Evolutionary conservation across 2,888 invertebrate species (phyloP), one percentile per base, ranked within the genome.

Genomic region (Agonopterix heracliana): DNA sequence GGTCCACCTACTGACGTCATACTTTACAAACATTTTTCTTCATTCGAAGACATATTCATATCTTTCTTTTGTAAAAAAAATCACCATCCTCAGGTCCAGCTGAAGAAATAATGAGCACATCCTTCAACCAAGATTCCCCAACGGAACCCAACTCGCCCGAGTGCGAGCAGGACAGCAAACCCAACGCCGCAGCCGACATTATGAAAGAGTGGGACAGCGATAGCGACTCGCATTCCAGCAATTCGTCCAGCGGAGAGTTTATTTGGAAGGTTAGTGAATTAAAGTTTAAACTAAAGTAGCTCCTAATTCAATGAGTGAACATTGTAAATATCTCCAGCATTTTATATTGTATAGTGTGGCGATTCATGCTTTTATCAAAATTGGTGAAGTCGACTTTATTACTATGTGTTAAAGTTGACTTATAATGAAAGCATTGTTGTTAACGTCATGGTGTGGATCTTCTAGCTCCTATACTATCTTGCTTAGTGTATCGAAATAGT

Each of bases 181-280:
- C 79, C 5, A 77, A 80, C 49, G 75, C 84, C 13, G 77, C 74
- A 1, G 73, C 79, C 0, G 87, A 88, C 12, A 72, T 81, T 58
- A 60, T 86, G 56, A 89, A 92, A 61, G 93, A 93, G 63, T 94
- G 93, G 92, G 93, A 93, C 68, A 93, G 92, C 75, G 92, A 92
- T 59, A 90, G 90, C 8, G 93, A 89, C 52, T 81, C 86, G 1
- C 84, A 85, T 50, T 90, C 90, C n/a, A 91, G 91, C 55, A 94
- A 93, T 35, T 92, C 92, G 7, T 93, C 93, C 5, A 94, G 94
- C 54, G 93, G 94, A 9, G 94, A 94, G 75, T 94, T 94, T 67
- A 92, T 94, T 53, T 94, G 94, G 94, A 93, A 93, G 92, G 94
- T 93, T 38, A 65, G 80, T 68, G 36, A 34, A 10, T 1, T 3